Evolutionary conservation across 1,140 invertebrate genomes (phyloP).

Genomic region (Diachasma alloeum): DNA sequence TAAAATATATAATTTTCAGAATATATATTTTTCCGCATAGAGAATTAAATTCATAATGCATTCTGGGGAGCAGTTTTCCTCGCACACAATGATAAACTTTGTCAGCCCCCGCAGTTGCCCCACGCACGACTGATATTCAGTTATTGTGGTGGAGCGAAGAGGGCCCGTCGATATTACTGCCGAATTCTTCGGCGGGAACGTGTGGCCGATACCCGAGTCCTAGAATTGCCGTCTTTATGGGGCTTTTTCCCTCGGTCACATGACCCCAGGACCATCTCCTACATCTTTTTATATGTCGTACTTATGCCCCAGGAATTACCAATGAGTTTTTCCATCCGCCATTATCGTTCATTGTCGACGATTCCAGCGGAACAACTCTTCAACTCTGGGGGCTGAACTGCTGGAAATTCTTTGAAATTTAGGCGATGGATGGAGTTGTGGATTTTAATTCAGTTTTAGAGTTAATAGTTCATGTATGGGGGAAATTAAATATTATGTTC

Average conservation of each 20-base stretch:
- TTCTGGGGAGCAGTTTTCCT: neutral
- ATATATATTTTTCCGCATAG: too few relatives aligned
- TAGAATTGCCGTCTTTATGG: neutral
- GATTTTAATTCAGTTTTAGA: too few relatives aligned
- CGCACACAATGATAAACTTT: neutral
- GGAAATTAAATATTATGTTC: too few relatives aligned
- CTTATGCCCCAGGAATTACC: conserved; percentile 41
- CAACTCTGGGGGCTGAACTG: too few relatives aligned
- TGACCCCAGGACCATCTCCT: conserved; percentile 6
- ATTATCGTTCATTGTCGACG: conserved; percentile 41
- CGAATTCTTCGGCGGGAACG: conserved; percentile 15
- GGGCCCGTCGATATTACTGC: conserved; percentile 1
- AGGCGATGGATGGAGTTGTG: too few relatives aligned
- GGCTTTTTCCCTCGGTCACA: neutral
- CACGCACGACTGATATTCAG: neutral
- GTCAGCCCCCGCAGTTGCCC: too few relatives aligned
- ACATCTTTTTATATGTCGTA: conserved; percentile 3
- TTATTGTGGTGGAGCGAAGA: neutral
- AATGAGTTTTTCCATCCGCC: conserved; percentile 43
- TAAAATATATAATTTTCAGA: too few relatives aligned
- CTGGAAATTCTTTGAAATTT: too few relatives aligned
- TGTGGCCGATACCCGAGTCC: neutral
- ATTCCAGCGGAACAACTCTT: too few relatives aligned
- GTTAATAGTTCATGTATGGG: too few relatives aligned
- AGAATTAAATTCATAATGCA: conserved; percentile 32